Percentiles rank a stretch among this genome's conserved stretches.
phyloP scores from a whole-genome alignment of 2,113 vertebrate genomes.

The Brienomyrus brachyistius region DNA sequence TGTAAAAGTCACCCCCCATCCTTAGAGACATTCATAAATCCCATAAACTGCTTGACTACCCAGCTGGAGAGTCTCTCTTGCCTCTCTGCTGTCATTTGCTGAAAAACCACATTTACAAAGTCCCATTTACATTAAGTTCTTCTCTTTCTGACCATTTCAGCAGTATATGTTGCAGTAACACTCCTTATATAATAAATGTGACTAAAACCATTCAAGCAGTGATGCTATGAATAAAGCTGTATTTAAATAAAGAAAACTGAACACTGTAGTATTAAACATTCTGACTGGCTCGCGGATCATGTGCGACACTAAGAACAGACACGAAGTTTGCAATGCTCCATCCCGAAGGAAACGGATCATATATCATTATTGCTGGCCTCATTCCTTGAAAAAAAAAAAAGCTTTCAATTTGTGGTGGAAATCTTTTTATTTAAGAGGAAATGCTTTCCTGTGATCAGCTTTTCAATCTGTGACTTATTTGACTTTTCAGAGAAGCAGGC shows the following conservation, averaged over 20 bases:
- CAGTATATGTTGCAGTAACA: not conserved
- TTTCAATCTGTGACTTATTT: not conserved
- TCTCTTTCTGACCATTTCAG: not conserved
- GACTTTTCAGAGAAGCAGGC: not conserved
- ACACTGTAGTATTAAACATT: not conserved
- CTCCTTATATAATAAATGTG: not conserved
- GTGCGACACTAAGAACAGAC: not conserved
- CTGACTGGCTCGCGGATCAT: not conserved
- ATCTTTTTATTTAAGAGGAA: not conserved
- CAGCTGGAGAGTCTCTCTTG: not conserved
- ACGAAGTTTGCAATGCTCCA: not conserved
- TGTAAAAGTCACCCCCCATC: slow-evolving; percentile 6
- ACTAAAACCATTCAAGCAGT: not conserved
- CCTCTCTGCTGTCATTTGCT: not conserved
- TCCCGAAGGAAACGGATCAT: not conserved
- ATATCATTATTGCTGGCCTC: not conserved
- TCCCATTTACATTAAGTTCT: not conserved
- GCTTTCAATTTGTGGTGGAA: not conserved
- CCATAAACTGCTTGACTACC: not conserved
- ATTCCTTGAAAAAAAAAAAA: not conserved
- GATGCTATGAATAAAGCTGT: not conserved
- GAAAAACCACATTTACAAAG: not conserved
- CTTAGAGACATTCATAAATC: not conserved
- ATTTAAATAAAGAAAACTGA: not conserved
- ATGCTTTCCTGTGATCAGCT: not conserved